Base-by-base conservation (phyloP, 2,888 invertebrate species). In the Brachyptera putata region DNA sequence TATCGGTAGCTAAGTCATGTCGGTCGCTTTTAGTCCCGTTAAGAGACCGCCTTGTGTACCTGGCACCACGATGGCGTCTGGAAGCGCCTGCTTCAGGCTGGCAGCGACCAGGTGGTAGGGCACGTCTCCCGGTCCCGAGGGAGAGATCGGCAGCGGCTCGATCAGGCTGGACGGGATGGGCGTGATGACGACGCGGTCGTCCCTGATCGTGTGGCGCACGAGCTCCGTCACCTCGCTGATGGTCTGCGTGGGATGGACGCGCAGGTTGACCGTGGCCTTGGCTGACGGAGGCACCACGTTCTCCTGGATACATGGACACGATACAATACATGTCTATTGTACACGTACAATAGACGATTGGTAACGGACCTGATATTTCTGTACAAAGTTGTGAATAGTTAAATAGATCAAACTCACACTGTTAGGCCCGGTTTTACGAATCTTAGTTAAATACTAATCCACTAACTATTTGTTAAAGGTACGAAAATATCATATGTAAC, bases 261-360 rank as follows among this genome's bases (percentile, higher is more conserved):
- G 70, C 60, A 78, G 78, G 67, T 79, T 79, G 22, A 79, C 71
- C 22, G 71, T 67, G 5, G 78, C 78, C 36, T 66, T 68, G 13
- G 77, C 79, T 3, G 67, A 66, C 11, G 73, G 70, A 1, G 79
- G 75, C 48, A 78, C 68, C 1, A 79, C 74, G 69, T 79, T 79
- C 13, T 72, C 70, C 74, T 76, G 50, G 22, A 57, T 61, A 39
- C 53, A 24, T 16, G 57, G 18, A 39, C 16, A 58, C 18, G 34
- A n/a, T n/a, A n/a, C n/a, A n/a, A n/a, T n/a, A n/a, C n/a, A n/a
- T n/a, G n/a, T n/a, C n/a, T n/a, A n/a, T n/a, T n/a, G n/a, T n/a
- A n/a, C n/a, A n/a, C n/a, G n/a, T n/a, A n/a, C n/a, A n/a, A n/a
- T n/a, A n/a, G n/a, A n/a, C n/a, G n/a, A n/a, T n/a, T n/a, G n/a